Conservation (phyloP, 1,140 invertebrate species). For the Trissolcus basalis region DNA sequence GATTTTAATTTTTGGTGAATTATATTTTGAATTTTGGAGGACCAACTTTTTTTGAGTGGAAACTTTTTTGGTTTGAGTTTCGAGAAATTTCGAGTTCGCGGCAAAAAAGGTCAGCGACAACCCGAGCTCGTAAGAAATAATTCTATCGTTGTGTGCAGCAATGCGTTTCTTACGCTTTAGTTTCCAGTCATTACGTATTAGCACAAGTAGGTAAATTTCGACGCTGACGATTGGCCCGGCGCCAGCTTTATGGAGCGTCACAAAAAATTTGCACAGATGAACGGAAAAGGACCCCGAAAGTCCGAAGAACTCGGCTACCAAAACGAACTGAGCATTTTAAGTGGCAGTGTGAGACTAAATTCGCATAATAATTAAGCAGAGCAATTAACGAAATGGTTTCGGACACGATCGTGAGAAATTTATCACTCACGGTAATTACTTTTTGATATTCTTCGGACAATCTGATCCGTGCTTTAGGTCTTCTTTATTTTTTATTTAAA, state of each 20-base stretch:
- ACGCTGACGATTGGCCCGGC: slow-evolving; percentile 34
- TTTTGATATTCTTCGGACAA: not conserved
- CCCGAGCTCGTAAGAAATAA: slow-evolving; percentile 21
- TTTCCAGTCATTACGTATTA: slow-evolving; percentile 61
- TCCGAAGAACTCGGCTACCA: slow-evolving; percentile 15
- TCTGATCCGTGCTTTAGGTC: no score
- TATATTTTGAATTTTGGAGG: no score
- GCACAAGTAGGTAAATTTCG: slow-evolving; percentile 65
- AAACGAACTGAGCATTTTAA: slow-evolving; percentile 1
- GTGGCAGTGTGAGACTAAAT: slow-evolving; percentile 1
- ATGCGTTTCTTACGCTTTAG: slow-evolving; percentile 61
- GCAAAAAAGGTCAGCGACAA: not conserved
- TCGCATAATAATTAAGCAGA: slow-evolving; percentile 22
- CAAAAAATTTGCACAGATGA: slow-evolving; percentile 22
- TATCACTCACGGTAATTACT: slow-evolving; percentile 2
- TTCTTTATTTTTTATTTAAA: no score
- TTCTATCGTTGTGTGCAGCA: slow-evolving; percentile 50
- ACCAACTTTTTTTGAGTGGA: no score
- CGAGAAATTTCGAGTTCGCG: no score
- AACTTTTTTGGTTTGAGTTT: no score
- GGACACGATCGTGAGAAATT: slow-evolving; percentile 3
- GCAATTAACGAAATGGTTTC: slow-evolving; percentile 19
- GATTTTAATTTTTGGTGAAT: no score
- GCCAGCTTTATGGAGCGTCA: slow-evolving; percentile 37
- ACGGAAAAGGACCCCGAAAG: slow-evolving; percentile 19